Base-by-base conservation (phyloP, 92 coral and sea anemone species). In the Porites evermanni region DNA sequence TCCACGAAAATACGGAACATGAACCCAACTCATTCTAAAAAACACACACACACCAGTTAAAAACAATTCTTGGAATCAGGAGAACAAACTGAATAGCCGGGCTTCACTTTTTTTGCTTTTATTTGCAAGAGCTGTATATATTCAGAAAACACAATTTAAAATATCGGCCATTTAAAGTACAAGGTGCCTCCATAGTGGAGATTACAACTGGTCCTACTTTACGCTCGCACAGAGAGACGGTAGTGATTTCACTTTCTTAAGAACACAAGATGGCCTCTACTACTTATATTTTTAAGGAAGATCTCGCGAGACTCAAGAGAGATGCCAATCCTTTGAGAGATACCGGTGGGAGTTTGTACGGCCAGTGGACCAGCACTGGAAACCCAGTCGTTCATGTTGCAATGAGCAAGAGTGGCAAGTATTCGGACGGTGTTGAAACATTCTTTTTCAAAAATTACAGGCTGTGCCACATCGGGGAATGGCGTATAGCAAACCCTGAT, bases 361-460 rank as follows among this genome's bases (percentile, higher is more conserved):
- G 85, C 1, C 77, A 32, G 77, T 81, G 85, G 85, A 81, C 77
- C 2, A 81, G 85, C 68, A 81, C 64, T 53, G 75, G 75, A 6
- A 54, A 81, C 14, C 85, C 85, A 16, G 85, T 81, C 2, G 11
- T 81, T 6, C 77, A 81, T 53, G 29, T 21, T 53, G 77, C 44
- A 29, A 38, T 19, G 19, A 5, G n/a, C 9, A 8, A 9, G 2
- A 7, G 38, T 47, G 9, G 10, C 1, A 4, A 4, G 2, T 3
- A 8, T 1, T 8, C 18, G 1, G 60, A 32, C 2, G 5, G 2
- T 8, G 10, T 18, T 17, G 83, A 14, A 18, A 6, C 11, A 1
- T 2, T 2, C 6, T 56, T 81, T 23, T 16, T 13, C 7, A 24
- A 50, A 1, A 13, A 9, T 6, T 81, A 66, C 77, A 21, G 44